These are phyloP conservation scores for Coregonus clupeaformis DNA, from an alignment of 2,113 vertebrate genomes.

Conservation along the genomic window DNA sequence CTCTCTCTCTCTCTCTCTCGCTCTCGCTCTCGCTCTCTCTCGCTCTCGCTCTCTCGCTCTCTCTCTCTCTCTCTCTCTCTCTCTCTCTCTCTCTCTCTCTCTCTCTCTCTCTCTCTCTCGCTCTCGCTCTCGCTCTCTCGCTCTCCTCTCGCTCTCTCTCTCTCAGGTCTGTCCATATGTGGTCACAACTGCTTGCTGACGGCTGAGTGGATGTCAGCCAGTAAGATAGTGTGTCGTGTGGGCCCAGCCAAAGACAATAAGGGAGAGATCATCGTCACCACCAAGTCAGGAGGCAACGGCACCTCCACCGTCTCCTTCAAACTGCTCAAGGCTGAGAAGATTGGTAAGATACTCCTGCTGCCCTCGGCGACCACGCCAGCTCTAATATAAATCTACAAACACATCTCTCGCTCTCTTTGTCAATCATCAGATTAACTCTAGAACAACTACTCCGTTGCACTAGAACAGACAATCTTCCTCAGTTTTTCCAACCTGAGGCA, in stretches of 20 bases:
- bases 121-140: no score
- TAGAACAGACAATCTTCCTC: background rate
- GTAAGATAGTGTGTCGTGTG: slow-evolving; percentile 97
- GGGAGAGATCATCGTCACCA: slow-evolving; percentile 97
- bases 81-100: no score
- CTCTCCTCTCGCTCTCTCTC: no score
- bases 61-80: no score
- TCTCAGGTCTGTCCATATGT: slow-evolving; percentile 91
- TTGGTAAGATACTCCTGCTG: slow-evolving; percentile 75
- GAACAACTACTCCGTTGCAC: no score
- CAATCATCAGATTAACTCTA: background rate
- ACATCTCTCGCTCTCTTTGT: background rate
- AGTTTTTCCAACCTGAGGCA: background rate
- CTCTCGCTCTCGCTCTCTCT: no score
- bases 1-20: no score
- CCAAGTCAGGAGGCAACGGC: slow-evolving; percentile 90
- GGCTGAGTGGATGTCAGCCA: slow-evolving; percentile 97
- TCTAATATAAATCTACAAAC: no score
- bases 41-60: no score
- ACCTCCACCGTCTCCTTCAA: slow-evolving; percentile 97
- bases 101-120: no score
- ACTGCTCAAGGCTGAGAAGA: slow-evolving; percentile 92
- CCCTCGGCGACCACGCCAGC: no score
- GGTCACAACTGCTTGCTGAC: slow-evolving; percentile 97
- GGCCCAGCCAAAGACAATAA: slow-evolving; percentile 97